Base-by-base conservation (phyloP, 1,140 invertebrate genomes). In the Diprion similis region DNA sequence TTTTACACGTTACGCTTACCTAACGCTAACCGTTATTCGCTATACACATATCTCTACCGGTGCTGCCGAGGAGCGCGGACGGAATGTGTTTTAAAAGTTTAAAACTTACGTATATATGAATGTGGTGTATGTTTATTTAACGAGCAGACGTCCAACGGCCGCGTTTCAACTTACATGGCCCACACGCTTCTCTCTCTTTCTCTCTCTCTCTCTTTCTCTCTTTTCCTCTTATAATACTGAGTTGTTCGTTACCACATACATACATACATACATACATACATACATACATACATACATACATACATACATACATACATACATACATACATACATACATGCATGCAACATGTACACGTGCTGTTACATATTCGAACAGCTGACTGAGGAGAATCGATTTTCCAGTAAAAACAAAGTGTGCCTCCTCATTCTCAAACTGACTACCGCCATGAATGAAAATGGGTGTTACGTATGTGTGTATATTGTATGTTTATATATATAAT, bases 321-420 rank as follows among this genome's bases (percentile, higher is more conserved):
- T 19, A 48, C 68, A 68, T 51, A 67, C 46, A 67, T 72, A 48
- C 24, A 73, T 46, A 37, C 51, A 73, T 51, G 67, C 66, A 46
- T 19, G 64, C 68, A 68, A 24, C 66, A 68, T 67, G 68, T 48
- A 51, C 46, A 45, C 66, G 68, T 67, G 64, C 37, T 18, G 19
- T 46, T 71, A 48, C 18, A 19, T 19, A 68, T 66, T 68, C 45
- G 59, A 46, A 65, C 18, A 65, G 18, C 15, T 65, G 59, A 37
- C 24, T 37, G 24, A 37, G 24, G 24, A 37, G 24, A 37, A 37
- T 37, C 24, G 24, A 37, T 37, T 37, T 37, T 37, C 24, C 24
- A 37, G 24, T 37, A 37, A 37, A 37, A 37, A 37, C 24, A 37
- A 37, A 37, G 24, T 37, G 24, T 37, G 24, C 24, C 24, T 37